Conservation (phyloP, 2,888 invertebrate species). For the Macaria notata region DNA sequence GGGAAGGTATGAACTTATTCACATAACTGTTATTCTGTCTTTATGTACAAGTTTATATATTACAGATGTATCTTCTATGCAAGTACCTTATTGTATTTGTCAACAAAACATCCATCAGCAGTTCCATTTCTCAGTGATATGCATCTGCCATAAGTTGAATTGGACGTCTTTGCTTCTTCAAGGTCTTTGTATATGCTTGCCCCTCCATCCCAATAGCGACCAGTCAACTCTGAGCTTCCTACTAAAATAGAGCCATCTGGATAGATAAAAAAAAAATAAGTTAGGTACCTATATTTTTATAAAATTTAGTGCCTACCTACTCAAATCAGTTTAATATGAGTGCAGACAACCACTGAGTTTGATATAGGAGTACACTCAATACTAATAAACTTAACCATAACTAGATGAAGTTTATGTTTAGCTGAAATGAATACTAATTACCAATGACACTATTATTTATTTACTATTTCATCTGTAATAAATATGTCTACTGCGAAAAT, state of each 20-base stretch:
- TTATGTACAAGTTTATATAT: no score
- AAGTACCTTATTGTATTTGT: slow-evolving; percentile 58
- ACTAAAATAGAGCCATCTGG: slow-evolving; percentile 69
- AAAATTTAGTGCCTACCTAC: not conserved
- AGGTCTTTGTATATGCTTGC: slow-evolving; percentile 55
- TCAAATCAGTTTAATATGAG: no score
- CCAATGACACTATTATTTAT: not conserved
- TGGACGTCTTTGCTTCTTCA: slow-evolving; percentile 43
- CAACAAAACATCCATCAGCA: slow-evolving; percentile 71
- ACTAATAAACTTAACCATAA: no score
- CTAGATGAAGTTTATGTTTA: no score
- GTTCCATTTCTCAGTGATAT: slow-evolving; percentile 62
- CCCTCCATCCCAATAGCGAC: slow-evolving; percentile 75
- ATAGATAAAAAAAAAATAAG: slow-evolving; percentile 21
- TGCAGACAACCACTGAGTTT: no score
- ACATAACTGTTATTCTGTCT: no score
- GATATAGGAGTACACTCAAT: no score
- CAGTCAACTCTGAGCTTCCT: slow-evolving; percentile 74
- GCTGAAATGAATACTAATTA: not conserved
- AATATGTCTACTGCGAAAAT: not conserved
- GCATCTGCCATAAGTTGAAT: slow-evolving; percentile 47
- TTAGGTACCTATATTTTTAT: not conserved
- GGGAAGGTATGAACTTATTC: no score
- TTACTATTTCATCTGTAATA: not conserved
- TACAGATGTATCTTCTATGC: no score